Conservation (phyloP, 30 jellyfish, hydroid and myxozoan genomes). For the Hydractinia symbiolongicarpus region DNA sequence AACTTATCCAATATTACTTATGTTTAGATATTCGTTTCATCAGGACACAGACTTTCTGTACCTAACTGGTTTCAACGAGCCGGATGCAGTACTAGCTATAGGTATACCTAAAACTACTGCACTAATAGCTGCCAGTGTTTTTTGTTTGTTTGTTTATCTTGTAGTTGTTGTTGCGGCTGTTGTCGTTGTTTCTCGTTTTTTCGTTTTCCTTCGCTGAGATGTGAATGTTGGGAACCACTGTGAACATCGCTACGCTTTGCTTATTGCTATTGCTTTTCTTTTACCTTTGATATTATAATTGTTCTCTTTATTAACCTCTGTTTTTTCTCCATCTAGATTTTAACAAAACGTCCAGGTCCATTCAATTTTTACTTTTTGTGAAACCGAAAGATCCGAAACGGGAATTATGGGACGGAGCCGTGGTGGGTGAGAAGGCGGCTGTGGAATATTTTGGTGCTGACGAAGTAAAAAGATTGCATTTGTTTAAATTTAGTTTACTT, state of each 20-base stretch:
- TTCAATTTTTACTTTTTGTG: constrained; percentile 39
- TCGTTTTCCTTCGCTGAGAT: too few relatives aligned
- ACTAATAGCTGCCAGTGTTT: not conserved
- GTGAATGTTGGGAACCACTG: not conserved
- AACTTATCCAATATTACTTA: too few relatives aligned
- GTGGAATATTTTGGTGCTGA: constrained; percentile 76
- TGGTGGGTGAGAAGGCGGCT: constrained; percentile 73
- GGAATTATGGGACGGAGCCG: constrained; percentile 98
- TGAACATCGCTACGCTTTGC: not conserved
- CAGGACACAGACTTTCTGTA: constrained; percentile 75
- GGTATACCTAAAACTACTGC: constrained; percentile 31
- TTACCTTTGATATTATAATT: too few relatives aligned
- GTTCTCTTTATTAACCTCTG: too few relatives aligned
- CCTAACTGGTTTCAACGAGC: constrained; percentile 79
- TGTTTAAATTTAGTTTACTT: too few relatives aligned
- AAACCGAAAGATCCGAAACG: constrained; percentile 67
- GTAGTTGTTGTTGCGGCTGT: not conserved
- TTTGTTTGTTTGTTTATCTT: not conserved
- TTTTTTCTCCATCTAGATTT: not conserved
- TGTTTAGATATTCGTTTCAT: constrained; percentile 71
- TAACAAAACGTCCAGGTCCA: constrained; percentile 20
- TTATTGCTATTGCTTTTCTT: too few relatives aligned
- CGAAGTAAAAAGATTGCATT: constrained; percentile 34
- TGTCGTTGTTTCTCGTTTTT: not conserved
- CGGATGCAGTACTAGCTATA: constrained; percentile 63